Conservation (phyloP, 2,797 vertebrate genomes). For the Falco naumanni region DNA sequence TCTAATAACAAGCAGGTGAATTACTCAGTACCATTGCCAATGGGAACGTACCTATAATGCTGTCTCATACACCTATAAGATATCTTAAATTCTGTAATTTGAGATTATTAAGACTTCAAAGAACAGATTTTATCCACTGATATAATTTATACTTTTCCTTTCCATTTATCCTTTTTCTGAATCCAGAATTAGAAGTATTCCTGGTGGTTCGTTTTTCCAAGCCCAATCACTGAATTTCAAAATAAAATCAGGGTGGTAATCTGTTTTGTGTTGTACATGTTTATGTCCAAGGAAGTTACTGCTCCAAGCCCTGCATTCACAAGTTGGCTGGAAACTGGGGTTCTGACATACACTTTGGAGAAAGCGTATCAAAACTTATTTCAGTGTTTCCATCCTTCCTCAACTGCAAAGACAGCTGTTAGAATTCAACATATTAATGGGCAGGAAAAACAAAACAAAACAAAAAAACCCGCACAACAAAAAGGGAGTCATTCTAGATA, state of each 20-base stretch:
- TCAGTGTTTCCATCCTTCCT: background rate
- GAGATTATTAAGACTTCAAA: background rate
- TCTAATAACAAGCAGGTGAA: background rate
- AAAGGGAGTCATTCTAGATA: background rate
- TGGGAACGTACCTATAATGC: background rate
- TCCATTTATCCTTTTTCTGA: background rate
- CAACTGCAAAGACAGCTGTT: background rate
- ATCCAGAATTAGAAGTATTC: background rate
- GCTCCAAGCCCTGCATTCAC: background rate
- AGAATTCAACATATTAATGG: background rate
- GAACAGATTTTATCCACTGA: background rate
- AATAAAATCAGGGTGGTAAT: background rate
- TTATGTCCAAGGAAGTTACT: background rate
- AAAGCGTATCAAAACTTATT: background rate
- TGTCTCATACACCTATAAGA: accelerated
- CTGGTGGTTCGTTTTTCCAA: background rate
- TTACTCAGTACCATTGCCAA: background rate
- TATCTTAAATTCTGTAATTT: background rate
- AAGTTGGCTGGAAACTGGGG: background rate
- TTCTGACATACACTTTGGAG: background rate
- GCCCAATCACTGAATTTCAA: background rate
- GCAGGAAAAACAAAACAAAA: background rate
- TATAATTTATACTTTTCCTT: too few relatives aligned
- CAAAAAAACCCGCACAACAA: background rate
- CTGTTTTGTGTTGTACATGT: background rate